Base-by-base conservation (phyloP, 2,113 vertebrate species). In the Prunella fulvescens region DNA sequence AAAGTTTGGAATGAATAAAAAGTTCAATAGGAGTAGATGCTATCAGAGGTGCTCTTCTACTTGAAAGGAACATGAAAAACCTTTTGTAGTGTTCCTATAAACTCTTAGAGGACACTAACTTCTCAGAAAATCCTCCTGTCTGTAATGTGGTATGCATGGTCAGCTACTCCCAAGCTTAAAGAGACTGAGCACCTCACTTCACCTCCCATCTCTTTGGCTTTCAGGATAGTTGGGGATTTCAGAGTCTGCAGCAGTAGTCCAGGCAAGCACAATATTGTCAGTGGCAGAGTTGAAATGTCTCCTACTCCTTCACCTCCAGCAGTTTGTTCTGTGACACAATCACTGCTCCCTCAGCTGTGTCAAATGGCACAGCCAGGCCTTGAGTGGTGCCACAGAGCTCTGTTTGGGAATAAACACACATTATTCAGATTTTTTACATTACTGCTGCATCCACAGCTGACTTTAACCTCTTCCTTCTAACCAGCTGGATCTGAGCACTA, bases 1-100 rank as follows among this genome's bases (percentile, higher is more conserved):
- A 47, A 80, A 88, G 58, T 83, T 91, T 92, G 77, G 69, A 90
- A 88, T 67, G 28, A 94, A 88, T 90, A 95, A 83, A 54, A 92
- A 81, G 71, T 83, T 87, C 69, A 81, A 47, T 67, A 62, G 50
- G 13, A 79, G 39, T 67, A 93, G 90, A 84, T 95, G 45, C 33
- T 90, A 94, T 94, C 93, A 90, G 84, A 86, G 64, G 62, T 57
- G 42, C 47, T 77, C 57, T 82, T 88, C 87, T 65, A 40, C 71
- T 96, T 86, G n/a, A 91, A 95, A 93, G 40, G 54, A 96, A 83
- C 70, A 51, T 61, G 79, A 67, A 81, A 91, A 71, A 33, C n/a
- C n/a, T 91, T 84, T 91, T 81, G 44, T 50, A 47, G 25, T 56
- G 26, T 31, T 94, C 66, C 31, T 90, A 45, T 70, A 86, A 93